Conservation (phyloP, 2,888 invertebrate genomes). For the Melanophora roralis region DNA sequence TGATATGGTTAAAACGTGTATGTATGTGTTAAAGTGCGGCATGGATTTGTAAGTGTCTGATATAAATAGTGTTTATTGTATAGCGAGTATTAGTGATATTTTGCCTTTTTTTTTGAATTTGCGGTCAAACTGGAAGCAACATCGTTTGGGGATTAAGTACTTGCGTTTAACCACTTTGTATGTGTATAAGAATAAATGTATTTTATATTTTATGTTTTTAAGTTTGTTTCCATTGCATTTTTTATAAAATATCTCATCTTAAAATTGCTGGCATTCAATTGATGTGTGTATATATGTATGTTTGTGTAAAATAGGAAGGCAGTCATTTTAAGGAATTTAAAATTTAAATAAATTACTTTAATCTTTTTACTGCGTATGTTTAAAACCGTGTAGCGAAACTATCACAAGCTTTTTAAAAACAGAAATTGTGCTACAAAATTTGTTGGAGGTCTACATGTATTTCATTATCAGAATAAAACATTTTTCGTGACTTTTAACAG, state of each 20-base stretch:
- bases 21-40: neutral
- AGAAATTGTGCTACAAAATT: too few species aligned
- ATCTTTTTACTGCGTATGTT: too few species aligned
- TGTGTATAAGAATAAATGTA: constrained; percentile 41
- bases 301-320: neutral
- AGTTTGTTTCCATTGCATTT: neutral
- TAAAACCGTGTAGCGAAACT: too few species aligned
- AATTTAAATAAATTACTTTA: too few species aligned
- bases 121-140: constrained; percentile 55
- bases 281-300: constrained; percentile 7
- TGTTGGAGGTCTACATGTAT: too few species aligned
- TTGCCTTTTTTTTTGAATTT: constrained; percentile 44
- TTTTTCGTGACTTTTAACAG: too few species aligned
- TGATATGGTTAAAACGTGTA: neutral
- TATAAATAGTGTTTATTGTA: constrained; percentile 48
- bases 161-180: constrained; percentile 61
- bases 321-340: neutral
- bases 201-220: constrained; percentile 29
- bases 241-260: constrained; percentile 41
- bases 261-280: constrained; percentile 38
- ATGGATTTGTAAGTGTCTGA: constrained; percentile 26
- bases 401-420: too few species aligned
- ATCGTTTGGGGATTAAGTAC: constrained; percentile 61
- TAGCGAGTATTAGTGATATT: constrained; percentile 40
- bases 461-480: too few species aligned